Base-by-base conservation (phyloP, 1,140 invertebrate species). In the Meloidogyne exigua region DNA sequence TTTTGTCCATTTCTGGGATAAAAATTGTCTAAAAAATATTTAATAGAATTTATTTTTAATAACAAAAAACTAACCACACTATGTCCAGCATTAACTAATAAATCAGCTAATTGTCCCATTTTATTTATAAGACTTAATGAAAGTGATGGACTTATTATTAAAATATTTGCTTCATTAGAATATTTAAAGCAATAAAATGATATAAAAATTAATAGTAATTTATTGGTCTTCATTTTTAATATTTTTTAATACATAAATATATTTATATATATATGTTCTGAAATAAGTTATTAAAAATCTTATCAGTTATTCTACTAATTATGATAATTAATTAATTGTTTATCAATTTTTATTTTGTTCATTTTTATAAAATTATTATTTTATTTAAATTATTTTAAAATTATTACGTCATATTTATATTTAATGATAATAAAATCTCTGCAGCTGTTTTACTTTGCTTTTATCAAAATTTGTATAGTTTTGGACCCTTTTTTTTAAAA, bases 91-190 rank as follows among this genome's bases (percentile, higher is more conserved):
- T 67, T 64, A 5, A 77, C 80, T 44, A 80, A 74, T 21, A 76
- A 62, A 68, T 80, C 79, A 36, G 79, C 80, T n/a, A 80, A 62
- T 28, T 75, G 75, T 21, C 79, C 79, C 25, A 78, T 82, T 21
- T 62, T 69, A 28, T 73, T 62, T 18, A 80, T 25, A 39, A 80
- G 77, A 65, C 80, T 82, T 15, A 79, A 79, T 12, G 79, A 57
- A 9, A 80, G 62, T 10, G 82, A 64, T n/a, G 79, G 79, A 62
- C 81, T 72, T 9, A 80, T 72, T 11, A 80, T 7, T 13, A 80
- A 62, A 79, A 80, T 80, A 23, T 80, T 76, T 18, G 79, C 80
- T 23, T 4, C n/a, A 12, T 64, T 4, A n/a, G 57, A 36, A 15
- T n/a, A n/a, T 44, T 25, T 21, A 15, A 75, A 13, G 0, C 2